phyloP scores from a whole-genome alignment of 2,113 vertebrate genomes.

The Perognathus longimembris region DNA sequence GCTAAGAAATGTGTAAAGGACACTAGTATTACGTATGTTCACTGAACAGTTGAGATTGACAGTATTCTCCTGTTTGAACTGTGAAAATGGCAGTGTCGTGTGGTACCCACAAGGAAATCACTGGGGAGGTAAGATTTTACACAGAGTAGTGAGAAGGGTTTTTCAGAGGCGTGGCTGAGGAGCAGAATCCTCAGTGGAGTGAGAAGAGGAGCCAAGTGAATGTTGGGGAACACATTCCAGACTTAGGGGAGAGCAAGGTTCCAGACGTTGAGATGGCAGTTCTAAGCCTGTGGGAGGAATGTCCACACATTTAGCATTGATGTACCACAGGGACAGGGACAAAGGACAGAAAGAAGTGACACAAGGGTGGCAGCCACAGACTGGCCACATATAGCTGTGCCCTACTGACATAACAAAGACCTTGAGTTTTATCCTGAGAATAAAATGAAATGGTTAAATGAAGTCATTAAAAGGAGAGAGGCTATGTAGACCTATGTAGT shows the following conservation, averaged over 20 bases:
- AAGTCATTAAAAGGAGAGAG: not conserved
- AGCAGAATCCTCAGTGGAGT: not conserved
- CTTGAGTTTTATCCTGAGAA: not conserved
- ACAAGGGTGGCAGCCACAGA: not conserved
- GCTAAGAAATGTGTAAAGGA: not conserved
- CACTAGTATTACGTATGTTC: not conserved
- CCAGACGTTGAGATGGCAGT: not conserved
- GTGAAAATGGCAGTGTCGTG: not conserved
- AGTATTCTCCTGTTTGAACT: not conserved
- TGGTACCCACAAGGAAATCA: fast-evolving
- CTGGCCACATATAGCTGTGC: not conserved
- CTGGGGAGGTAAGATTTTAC: not conserved
- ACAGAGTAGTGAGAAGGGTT: not conserved
- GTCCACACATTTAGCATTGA: not conserved
- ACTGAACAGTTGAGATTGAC: not conserved
- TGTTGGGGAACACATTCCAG: not conserved
- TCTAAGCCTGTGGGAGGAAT: not conserved
- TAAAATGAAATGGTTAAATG: not conserved
- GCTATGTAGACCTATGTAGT: too few relatives aligned
- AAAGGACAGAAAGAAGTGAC: not conserved
- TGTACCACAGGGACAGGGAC: not conserved
- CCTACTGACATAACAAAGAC: not conserved
- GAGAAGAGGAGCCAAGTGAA: not conserved
- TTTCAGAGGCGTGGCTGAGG: not conserved
- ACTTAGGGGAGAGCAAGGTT: not conserved